Percentiles rank a stretch among this genome's conserved stretches.
Evolutionary conservation across 2,797 vertebrate genomes (phyloP).

Genomic region (Siniperca obscura): DNA sequence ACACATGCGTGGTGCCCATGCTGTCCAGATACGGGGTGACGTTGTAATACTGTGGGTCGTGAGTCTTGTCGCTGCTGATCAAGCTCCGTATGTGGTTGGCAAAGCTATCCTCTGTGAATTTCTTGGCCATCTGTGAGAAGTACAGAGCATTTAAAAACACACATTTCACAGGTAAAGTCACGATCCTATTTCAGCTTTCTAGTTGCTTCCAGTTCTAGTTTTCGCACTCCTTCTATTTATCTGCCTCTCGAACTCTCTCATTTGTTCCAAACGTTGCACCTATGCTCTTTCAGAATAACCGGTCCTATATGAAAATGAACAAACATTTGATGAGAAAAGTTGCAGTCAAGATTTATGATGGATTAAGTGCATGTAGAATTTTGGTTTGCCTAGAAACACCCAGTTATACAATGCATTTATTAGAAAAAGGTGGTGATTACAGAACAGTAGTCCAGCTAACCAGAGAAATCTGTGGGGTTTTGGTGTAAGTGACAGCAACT

Average conservation of each 20-base stretch:
- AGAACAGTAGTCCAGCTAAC: no score
- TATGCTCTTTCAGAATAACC: background rate
- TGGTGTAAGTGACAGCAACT: no score
- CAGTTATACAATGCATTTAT: background rate
- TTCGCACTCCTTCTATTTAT: background rate
- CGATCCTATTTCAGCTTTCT: background rate
- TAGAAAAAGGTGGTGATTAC: background rate
- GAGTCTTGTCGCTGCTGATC: conserved; percentile 80
- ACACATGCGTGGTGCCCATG: conserved; percentile 91
- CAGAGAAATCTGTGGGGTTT: no score
- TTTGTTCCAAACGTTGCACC: background rate
- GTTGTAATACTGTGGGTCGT: conserved; percentile 83
- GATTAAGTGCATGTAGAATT: background rate
- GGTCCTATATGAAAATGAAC: background rate
- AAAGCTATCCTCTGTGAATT: conserved; percentile 78
- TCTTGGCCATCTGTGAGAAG: conserved; percentile 59
- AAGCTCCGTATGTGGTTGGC: conserved; percentile 72
- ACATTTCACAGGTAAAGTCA: background rate
- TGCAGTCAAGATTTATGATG: background rate
- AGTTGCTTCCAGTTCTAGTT: background rate
- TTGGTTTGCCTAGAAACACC: background rate
- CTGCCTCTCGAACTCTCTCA: background rate
- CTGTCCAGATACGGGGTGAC: conserved; percentile 57
- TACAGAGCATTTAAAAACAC: conserved; percentile 3
- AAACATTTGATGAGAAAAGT: background rate